Evolutionary conservation across 2,797 vertebrate genomes (phyloP).

Genomic region (Pseudopleuronectes americanus): DNA sequence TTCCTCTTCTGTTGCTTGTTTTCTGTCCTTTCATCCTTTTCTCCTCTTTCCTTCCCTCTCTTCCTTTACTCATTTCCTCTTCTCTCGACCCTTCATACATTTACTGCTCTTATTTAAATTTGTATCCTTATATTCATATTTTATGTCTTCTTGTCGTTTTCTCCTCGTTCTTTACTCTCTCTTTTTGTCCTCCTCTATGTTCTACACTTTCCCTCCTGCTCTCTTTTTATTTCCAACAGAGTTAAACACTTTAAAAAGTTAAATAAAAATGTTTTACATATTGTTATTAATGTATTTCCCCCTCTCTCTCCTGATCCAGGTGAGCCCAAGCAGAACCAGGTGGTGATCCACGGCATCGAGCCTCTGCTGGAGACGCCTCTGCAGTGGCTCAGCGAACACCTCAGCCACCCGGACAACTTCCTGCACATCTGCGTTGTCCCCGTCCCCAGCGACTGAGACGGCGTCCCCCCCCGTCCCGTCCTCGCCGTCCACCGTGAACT

Average conservation of each 20-base stretch:
- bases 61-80: not conserved
- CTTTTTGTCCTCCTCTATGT: not conserved
- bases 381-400: slow-evolving; percentile 98
- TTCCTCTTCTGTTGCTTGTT: not conserved
- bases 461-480: not conserved
- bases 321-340: slow-evolving; percentile 91
- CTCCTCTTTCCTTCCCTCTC: too few species aligned
- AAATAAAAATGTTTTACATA: too few species aligned
- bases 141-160: too few species aligned
- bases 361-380: slow-evolving; percentile 96
- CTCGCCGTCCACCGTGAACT: slow-evolving; percentile 6
- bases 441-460: slow-evolving; percentile 88
- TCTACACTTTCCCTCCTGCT: not conserved
- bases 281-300: not conserved
- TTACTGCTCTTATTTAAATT: too few species aligned
- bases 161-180: not conserved
- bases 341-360: slow-evolving; percentile 97
- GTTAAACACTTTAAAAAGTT: too few species aligned
- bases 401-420: slow-evolving; percentile 99
- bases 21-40: too few species aligned
- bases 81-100: not conserved
- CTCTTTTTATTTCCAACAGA: not conserved
- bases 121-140: too few species aligned
- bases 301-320: slow-evolving; percentile 73
- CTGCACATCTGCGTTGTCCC: slow-evolving; percentile 95